Percentiles rank a stretch among this genome's conserved stretches.
These are phyloP conservation scores for Junonia oenone DNA, from an alignment of 2,888 invertebrate species.

Conservation along the genomic window DNA sequence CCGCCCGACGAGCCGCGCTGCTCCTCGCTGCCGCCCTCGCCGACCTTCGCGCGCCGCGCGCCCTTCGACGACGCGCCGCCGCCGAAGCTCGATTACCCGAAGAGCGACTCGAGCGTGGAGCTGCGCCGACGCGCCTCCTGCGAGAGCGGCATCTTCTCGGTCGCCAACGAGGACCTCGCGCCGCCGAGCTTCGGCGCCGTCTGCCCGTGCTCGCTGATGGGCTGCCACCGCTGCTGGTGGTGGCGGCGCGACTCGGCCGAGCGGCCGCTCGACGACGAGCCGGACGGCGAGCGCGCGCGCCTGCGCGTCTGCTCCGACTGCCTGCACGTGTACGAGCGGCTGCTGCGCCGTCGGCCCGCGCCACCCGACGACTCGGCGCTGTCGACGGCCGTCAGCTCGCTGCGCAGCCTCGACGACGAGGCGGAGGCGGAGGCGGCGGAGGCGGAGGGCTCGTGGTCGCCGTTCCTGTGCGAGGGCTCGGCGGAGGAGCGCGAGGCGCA, in stretches of 20 bases:
- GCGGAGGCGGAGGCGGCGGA: slow-evolving; percentile 17
- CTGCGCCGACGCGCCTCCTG: slow-evolving; percentile 87
- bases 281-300: slow-evolving; percentile 33
- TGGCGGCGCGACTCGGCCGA: slow-evolving; percentile 40
- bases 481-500: slow-evolving; percentile 47
- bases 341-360: slow-evolving; percentile 40
- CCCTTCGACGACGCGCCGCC: slow-evolving; percentile 34
- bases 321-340: slow-evolving; percentile 50
- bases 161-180: slow-evolving; percentile 87
- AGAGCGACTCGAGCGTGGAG: slow-evolving; percentile 22
- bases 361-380: slow-evolving; percentile 80
- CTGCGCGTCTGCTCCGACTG: slow-evolving; percentile 45
- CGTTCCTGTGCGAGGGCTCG: slow-evolving; percentile 50
- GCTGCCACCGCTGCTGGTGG: slow-evolving; percentile 70
- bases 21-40: slow-evolving; percentile 62
- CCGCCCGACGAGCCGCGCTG: slow-evolving; percentile 46
- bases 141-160: slow-evolving; percentile 94
- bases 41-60: slow-evolving; percentile 44
- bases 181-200: slow-evolving; percentile 56
- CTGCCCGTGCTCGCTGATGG: slow-evolving; percentile 66
- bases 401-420: slow-evolving; percentile 81
- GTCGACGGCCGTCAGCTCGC: slow-evolving; percentile 50
- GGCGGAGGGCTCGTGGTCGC: slow-evolving; percentile 34
- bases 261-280: slow-evolving; percentile 27
- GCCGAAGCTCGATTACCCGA: slow-evolving; percentile 31